Evolutionary conservation across 2,113 vertebrate genomes (phyloP), one percentile per base, ranked within the genome.

Genomic region (Aptenodytes patagonicus): DNA sequence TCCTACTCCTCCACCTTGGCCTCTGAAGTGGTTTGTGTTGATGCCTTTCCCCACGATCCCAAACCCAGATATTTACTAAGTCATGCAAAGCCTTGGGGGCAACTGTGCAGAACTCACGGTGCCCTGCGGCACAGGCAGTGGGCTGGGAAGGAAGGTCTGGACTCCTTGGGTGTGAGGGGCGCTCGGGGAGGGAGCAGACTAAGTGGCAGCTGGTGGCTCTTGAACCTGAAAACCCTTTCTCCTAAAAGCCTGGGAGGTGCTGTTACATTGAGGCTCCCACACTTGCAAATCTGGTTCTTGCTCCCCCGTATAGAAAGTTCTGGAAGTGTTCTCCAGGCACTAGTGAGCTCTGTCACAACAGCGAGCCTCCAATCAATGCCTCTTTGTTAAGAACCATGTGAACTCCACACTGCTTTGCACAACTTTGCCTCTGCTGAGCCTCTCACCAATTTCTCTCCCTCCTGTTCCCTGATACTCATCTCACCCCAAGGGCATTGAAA

Each of bases 11-110:
- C 91, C 89, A 92, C 73, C 90, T 91, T 52, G 72, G 91, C 83
- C 92, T 98, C 93, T 97, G 93, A 97, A 98, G 96, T 97, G 97
- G 96, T 97, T 97, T 89, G 85, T 54, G 71, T 8, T 16, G 84
- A 26, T 75, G 85, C 89, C 52, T 73, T 95, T 96, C 91, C 93
- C 96, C 96, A 91, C 42, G 91, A 95, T 95, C 96, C 89, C 87
- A 87, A 58, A 7, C 36, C 40, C 70, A 92, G 96, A 92, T 92
- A 96, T 40, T 58, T 34, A 34, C 22, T 69, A 34, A 82, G 75
- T 85, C 90, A 18, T 52, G 49, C 28, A 8, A 57, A 49, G 80
- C 91, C 96, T 49, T 29, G 42, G 68, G 77, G 84, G 90, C 83
- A 66, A 66, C 31, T 3, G 14, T 15, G 82, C 58, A 64, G 81